Conservation (phyloP, 1,140 invertebrate species). For the Drosophila busckii region DNA sequence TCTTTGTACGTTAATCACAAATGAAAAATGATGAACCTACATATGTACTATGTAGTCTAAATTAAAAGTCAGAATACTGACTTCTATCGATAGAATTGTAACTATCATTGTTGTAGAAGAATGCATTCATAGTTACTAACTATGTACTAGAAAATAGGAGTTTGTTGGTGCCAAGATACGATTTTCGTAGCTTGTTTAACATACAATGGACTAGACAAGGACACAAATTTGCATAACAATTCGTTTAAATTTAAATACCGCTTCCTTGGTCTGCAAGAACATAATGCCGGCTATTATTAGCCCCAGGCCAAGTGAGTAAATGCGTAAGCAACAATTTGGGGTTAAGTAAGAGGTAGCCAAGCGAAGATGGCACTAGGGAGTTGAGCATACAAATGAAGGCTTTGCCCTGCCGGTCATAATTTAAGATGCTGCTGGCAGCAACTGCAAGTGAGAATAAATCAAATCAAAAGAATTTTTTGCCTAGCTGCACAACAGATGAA, state of each 20-base stretch:
- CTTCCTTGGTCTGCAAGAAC: slow-evolving; percentile 26
- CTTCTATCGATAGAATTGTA: no score
- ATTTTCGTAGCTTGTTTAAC: background rate
- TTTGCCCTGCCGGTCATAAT: slow-evolving; percentile 37
- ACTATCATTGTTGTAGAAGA: no score
- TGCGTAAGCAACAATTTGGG: slow-evolving; percentile 49
- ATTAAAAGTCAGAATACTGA: no score
- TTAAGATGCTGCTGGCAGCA: slow-evolving; percentile 48
- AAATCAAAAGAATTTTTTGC: slow-evolving; percentile 44
- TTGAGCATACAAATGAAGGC: no score
- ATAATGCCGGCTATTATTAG: slow-evolving; percentile 38
- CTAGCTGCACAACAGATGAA: background rate
- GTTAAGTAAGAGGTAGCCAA: slow-evolving; percentile 42
- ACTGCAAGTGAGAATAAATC: slow-evolving; percentile 59
- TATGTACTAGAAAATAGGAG: no score
- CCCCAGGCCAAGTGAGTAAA: slow-evolving; percentile 18
- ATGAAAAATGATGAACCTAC: no score
- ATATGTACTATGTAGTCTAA: no score
- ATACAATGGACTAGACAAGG: slow-evolving; percentile 11
- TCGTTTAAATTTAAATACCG: slow-evolving; percentile 53
- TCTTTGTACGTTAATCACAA: no score
- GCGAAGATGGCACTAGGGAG: slow-evolving; percentile 4
- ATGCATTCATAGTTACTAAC: no score
- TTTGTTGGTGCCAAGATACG: no score
- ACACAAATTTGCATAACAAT: slow-evolving; percentile 55